Percentiles rank a stretch among this genome's conserved stretches.
phyloP scores from a whole-genome alignment of 2,888 invertebrate species.

The Aleiodes leptofemur region DNA sequence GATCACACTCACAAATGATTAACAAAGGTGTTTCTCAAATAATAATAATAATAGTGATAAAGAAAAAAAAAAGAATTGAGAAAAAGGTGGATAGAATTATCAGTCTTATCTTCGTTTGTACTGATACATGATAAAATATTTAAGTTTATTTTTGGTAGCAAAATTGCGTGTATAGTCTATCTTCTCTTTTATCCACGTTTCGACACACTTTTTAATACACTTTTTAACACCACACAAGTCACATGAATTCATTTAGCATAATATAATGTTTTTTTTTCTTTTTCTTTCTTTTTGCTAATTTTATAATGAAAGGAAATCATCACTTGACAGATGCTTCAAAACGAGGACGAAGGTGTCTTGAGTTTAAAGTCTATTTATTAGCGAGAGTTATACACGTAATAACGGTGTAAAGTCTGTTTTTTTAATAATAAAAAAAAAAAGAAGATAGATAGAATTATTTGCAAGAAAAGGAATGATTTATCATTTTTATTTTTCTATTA shows the following conservation, averaged over 20 bases:
- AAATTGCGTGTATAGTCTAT: not conserved
- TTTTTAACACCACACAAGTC: not conserved
- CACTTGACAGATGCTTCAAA: conserved; percentile 60
- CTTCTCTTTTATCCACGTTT: not conserved
- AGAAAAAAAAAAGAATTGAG: conserved; percentile 2
- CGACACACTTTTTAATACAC: conserved; percentile 15
- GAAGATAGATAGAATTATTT: no score
- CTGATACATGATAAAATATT: conserved; percentile 23
- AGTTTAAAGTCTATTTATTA: conserved; percentile 10
- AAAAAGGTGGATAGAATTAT: conserved; percentile 38
- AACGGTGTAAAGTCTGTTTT: conserved; percentile 14
- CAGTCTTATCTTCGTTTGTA: conserved; percentile 40
- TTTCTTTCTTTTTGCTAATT: not conserved
- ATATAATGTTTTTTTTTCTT: not conserved
- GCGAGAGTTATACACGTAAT: not conserved
- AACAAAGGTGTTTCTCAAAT: conserved; percentile 48
- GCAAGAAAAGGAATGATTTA: no score
- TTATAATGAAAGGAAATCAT: conserved; percentile 69
- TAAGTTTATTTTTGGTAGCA: conserved; percentile 32
- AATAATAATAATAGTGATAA: conserved; percentile 45
- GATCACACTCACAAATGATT: conserved; percentile 43
- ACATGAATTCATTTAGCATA: conserved; percentile 62
- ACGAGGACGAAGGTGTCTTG: conserved; percentile 34
- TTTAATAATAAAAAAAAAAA: no score
- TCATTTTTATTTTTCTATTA: no score